phyloP scores from a whole-genome alignment of 2,113 vertebrate genomes.

The Vimba vimba region DNA sequence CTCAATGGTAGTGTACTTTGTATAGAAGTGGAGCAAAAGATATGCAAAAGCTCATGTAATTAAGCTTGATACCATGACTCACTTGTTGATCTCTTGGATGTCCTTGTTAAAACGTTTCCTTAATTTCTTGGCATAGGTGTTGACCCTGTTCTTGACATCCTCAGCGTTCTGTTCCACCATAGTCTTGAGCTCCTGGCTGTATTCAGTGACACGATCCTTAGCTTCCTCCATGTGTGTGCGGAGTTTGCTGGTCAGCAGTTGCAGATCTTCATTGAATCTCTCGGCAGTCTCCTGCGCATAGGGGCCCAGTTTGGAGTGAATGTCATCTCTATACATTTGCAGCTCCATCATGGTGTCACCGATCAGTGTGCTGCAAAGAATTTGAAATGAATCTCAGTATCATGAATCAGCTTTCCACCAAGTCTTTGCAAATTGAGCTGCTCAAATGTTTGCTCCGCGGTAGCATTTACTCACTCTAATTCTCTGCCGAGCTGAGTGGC shows the following conservation, averaged over 20 bases:
- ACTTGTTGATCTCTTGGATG: slow-evolving; percentile 72
- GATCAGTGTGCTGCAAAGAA: slow-evolving; percentile 70
- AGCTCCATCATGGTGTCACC: slow-evolving; percentile 76
- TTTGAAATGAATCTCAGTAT: background rate
- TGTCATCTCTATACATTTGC: slow-evolving; percentile 64
- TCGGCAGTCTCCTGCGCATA: slow-evolving; percentile 62
- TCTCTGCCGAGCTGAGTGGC: slow-evolving; percentile 70
- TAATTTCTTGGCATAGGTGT: slow-evolving; percentile 73
- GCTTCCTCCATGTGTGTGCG: slow-evolving; percentile 67
- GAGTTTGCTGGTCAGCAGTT: slow-evolving; percentile 61
- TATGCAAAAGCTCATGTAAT: background rate
- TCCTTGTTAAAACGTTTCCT: slow-evolving; percentile 80
- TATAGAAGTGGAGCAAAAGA: background rate
- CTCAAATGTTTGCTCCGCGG: background rate
- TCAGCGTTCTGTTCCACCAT: slow-evolving; percentile 77
- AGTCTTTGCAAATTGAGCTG: too few relatives aligned
- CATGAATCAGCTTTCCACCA: background rate
- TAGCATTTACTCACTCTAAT: slow-evolving; percentile 75
- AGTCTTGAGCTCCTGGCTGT: slow-evolving; percentile 69
- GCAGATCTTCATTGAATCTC: slow-evolving; percentile 65
- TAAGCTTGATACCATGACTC: slow-evolving; percentile 28
- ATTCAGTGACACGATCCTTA: slow-evolving; percentile 64
- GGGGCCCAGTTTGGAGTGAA: slow-evolving; percentile 71
- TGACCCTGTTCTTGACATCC: slow-evolving; percentile 58
- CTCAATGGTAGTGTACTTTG: background rate